Evolutionary conservation across 2,113 vertebrate genomes (phyloP), one percentile per base, ranked within the genome.

Genomic region (Trematocara marginatum): DNA sequence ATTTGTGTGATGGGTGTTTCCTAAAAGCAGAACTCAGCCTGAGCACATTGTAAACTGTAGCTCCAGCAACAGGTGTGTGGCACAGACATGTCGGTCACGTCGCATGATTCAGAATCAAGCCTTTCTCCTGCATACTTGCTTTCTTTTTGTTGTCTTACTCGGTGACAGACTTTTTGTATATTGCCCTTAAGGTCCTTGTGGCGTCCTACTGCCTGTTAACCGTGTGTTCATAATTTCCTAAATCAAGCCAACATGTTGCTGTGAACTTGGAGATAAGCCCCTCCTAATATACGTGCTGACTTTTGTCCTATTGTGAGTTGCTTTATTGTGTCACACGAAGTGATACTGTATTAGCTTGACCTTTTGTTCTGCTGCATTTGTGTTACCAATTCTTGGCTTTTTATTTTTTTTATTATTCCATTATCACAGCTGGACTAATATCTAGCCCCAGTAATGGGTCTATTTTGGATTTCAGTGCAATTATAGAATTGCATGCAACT

Each of bases 271-370:
- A 81, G 45, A 23, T 54, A 80, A 51, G 40, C n/a, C 49, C 79
- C 18, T 56, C 69, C 18, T 83, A 78, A 38, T 87, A 78, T 83
- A 79, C 79, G 83, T 56, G 23, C 79, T 80, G 88, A 88, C 91
- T 80, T 93, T 93, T 95, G 91, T 85, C 85, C 92, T 85, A 38
- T 85, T 86, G 92, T 88, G 23, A 54, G 40, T 78, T 13, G 31
- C 74, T n/a, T 53, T 80, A 92, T 94, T 94, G 90, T 87, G 9
- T 91, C 93, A 94, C 86, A 79, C 83, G 9, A 76, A 91, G 80
- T 88, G 88, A 92, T 91, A 90, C 84, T 81, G 82, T 93, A 91
- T 89, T 94, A 87, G 45, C 78, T 74, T 88, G 90, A 93, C 92
- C 92, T 88, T 93, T 93, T 93, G 93, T 42, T 92, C 89, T 71